phyloP scores from a whole-genome alignment of 1,140 invertebrate species.

The Formica selysi region DNA sequence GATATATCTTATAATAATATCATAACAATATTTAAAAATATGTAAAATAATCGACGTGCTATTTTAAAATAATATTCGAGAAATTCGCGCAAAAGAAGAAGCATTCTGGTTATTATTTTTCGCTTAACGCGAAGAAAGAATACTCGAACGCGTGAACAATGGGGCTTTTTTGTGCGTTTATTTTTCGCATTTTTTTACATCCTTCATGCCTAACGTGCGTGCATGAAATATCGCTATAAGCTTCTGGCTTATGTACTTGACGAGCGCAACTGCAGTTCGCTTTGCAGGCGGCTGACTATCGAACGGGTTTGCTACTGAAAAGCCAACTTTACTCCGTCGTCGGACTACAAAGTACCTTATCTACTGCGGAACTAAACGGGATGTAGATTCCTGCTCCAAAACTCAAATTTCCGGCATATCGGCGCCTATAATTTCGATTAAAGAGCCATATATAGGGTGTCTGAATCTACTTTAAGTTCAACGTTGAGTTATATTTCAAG shows the following conservation, averaged over 20 bases:
- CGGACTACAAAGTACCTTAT: constrained; percentile 49
- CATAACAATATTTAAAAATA: neutral
- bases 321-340: constrained; percentile 11
- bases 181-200: neutral
- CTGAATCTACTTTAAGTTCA: neutral
- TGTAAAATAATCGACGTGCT: neutral
- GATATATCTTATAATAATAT: neutral
- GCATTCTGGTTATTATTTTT: neutral
- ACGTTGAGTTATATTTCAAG: neutral
- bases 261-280: neutral
- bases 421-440: constrained; percentile 13
- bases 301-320: constrained; percentile 45
- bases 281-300: constrained; percentile 42
- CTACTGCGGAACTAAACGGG: constrained; percentile 27
- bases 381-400: constrained; percentile 35
- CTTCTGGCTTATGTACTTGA: neutral
- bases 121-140: neutral
- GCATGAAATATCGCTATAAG: neutral
- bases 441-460: neutral
- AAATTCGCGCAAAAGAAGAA: neutral
- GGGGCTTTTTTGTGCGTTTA: neutral
- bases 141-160: neutral
- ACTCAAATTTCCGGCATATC: constrained; percentile 37
- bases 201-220: neutral
- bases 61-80: constrained; percentile 1